These are phyloP conservation scores for Poeciliopsis presidionis DNA, from an alignment of 2,797 vertebrate species.

Conservation along the genomic window DNA sequence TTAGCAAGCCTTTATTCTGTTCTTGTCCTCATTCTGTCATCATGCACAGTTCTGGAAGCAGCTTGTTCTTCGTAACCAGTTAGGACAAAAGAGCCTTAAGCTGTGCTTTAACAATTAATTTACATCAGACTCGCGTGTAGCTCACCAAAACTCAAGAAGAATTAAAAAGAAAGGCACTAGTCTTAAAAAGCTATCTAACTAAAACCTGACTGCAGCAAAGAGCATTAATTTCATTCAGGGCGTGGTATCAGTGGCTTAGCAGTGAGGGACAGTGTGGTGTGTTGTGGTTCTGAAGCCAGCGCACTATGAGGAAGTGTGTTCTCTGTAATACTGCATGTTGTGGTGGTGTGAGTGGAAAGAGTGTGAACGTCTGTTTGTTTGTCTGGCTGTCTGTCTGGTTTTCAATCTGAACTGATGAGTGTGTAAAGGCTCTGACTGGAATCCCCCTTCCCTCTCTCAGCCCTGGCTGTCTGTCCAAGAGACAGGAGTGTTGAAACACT, in stretches of 20 bases:
- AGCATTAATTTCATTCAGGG: constrained; percentile 7
- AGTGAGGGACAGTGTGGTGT: constrained; percentile 24
- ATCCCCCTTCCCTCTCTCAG: constrained; percentile 41
- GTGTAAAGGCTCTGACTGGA: constrained; percentile 28
- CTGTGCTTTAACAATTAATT: constrained; percentile 41
- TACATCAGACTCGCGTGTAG: constrained; percentile 21
- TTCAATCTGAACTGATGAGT: constrained; percentile 46
- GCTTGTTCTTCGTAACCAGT: constrained; percentile 29
- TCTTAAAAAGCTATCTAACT: constrained; percentile 3
- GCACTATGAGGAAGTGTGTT: constrained; percentile 53
- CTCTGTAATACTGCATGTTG: constrained; percentile 43
- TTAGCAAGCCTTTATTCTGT: constrained; percentile 58
- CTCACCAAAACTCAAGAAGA: constrained; percentile 4
- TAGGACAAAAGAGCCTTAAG: constrained; percentile 46
- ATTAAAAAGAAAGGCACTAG: not conserved
- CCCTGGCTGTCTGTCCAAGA: constrained; percentile 54
- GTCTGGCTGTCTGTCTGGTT: constrained; percentile 52
- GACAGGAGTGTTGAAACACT: constrained; percentile 70
- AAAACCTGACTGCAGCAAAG: not conserved
- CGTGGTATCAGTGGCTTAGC: constrained; percentile 46
- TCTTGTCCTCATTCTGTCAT: constrained; percentile 74
- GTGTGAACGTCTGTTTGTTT: constrained; percentile 34
- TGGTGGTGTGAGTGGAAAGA: constrained; percentile 29
- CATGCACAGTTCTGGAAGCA: constrained; percentile 32
- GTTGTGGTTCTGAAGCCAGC: constrained; percentile 25